These are phyloP conservation scores for Mycetomoellerius zeteki DNA, from an alignment of 1,140 invertebrate genomes.

Conservation along the genomic window DNA sequence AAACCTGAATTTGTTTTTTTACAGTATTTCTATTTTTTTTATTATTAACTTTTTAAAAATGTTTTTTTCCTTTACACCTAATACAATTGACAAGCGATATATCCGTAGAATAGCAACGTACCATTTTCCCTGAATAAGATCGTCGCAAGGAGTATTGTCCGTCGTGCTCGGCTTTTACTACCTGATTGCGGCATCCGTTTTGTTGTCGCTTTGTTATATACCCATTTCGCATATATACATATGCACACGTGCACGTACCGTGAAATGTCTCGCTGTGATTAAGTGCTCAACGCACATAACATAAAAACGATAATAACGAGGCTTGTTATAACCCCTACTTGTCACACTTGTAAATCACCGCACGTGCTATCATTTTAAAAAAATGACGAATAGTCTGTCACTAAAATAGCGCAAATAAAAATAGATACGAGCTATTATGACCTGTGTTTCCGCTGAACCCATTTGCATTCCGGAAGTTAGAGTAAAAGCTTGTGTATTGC, in stretches of 20 bases:
- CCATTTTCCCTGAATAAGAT: conserved; percentile 33
- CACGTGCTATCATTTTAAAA: conserved; percentile 13
- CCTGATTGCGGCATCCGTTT: background rate
- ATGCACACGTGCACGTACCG: conserved; percentile 32
- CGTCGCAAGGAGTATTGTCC: background rate
- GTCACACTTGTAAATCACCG: conserved; percentile 50
- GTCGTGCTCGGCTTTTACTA: conserved; percentile 6
- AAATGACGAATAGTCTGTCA: conserved; percentile 52
- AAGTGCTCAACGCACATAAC: conserved; percentile 27
- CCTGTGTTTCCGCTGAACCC: background rate
- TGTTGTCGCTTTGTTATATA: conserved; percentile 61
- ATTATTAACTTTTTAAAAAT: background rate
- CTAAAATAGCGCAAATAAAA: background rate
- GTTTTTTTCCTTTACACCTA: background rate
- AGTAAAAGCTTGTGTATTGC: too few relatives aligned
- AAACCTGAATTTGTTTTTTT: background rate
- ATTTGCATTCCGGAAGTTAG: conserved; percentile 9
- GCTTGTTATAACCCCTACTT: conserved; percentile 23
- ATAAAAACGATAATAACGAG: conserved; percentile 23
- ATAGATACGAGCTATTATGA: background rate
- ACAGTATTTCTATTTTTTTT: background rate
- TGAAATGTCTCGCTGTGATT: conserved; percentile 45
- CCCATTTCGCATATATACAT: background rate
- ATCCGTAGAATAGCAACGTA: conserved; percentile 11
- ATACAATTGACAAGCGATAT: background rate